Percentiles rank a stretch among this genome's conserved stretches.
These are phyloP conservation scores for Tragulus kanchil DNA, from an alignment of 2,113 vertebrate genomes.

Conservation along the genomic window DNA sequence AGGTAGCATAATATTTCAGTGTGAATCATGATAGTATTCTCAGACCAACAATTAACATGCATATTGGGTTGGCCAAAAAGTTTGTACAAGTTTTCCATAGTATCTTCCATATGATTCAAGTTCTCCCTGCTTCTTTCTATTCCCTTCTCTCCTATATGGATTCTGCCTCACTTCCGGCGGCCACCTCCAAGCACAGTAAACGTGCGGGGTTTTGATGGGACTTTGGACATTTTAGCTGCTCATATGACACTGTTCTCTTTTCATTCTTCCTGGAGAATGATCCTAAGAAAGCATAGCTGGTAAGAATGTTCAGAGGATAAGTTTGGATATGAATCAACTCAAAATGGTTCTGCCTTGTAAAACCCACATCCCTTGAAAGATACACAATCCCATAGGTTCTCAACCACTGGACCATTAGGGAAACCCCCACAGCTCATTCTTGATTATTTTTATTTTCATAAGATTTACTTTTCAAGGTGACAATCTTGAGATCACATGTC, in stretches of 20 bases:
- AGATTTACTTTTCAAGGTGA: slow-evolving; percentile 48
- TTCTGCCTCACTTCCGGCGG: not conserved
- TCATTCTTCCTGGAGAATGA: not conserved
- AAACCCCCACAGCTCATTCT: not conserved
- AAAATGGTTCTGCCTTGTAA: not conserved
- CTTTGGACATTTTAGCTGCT: not conserved
- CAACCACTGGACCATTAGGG: not conserved
- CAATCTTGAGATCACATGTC: not conserved
- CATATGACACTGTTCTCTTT: not conserved
- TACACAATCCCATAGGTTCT: not conserved
- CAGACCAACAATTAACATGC: not conserved
- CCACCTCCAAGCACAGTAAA: not conserved
- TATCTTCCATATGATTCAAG: not conserved
- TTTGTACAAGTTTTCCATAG: no score
- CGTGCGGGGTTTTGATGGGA: not conserved
- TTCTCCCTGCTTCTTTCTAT: not conserved
- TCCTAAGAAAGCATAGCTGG: not conserved
- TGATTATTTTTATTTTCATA: slow-evolving; percentile 44
- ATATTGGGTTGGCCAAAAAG: not conserved
- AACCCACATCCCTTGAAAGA: not conserved
- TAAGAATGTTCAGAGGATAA: not conserved
- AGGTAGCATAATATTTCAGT: not conserved
- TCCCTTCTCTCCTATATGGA: not conserved
- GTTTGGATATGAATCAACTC: not conserved
- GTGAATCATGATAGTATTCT: not conserved